A percentile compares a stretch with the other conserved stretches of the same genome.
Conservation (phyloP, 2,113 vertebrate species). For the Mormyrus lacerda region DNA sequence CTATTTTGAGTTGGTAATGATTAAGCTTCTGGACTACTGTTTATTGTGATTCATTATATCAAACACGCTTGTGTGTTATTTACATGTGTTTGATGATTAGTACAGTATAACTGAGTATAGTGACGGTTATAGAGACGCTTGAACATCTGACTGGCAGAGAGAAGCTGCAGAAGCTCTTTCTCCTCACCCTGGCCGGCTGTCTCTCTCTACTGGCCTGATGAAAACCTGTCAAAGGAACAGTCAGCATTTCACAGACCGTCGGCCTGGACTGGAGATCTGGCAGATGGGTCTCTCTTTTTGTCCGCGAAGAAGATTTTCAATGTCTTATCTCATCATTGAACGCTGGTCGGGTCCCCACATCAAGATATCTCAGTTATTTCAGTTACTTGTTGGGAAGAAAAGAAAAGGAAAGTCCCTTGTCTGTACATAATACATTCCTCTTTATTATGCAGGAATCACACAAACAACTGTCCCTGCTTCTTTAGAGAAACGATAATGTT, state of each 20-base stretch:
- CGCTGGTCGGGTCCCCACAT: neutral
- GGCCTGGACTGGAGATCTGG: neutral
- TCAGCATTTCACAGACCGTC: neutral
- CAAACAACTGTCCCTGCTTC: neutral
- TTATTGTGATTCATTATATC: neutral
- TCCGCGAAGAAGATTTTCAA: neutral
- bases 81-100: slow-evolving; percentile 37
- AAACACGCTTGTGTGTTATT: neutral
- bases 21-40: neutral
- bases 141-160: slow-evolving; percentile 54
- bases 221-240: neutral
- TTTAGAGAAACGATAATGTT: neutral
- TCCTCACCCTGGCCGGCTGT: slow-evolving; percentile 60
- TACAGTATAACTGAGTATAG: slow-evolving; percentile 45
- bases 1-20: neutral
- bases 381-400: neutral
- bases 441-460: neutral
- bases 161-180: slow-evolving; percentile 63
- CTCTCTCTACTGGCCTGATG: slow-evolving; percentile 19
- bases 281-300: neutral
- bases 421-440: neutral
- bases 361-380: neutral
- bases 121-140: slow-evolving; percentile 55
- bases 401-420: neutral
- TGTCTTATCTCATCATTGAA: neutral